Evolutionary conservation across 1,140 invertebrate species (phyloP), one percentile per base, ranked within the genome.

Genomic region (Drosophila sechellia): DNA sequence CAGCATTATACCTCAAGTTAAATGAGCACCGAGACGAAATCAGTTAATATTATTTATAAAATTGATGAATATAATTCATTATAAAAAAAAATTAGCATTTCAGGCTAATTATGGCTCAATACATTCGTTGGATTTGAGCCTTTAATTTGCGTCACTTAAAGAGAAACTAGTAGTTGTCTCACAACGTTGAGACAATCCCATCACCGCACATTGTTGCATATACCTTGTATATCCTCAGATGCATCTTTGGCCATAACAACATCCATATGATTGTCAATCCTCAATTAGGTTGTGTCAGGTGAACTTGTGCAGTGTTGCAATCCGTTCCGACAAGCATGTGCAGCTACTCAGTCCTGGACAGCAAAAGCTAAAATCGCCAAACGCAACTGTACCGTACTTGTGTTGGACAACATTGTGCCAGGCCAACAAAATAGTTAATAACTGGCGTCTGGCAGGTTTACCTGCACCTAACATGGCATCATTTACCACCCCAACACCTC

Each of bases 391-490:
- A 59, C 58, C 15, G 15, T 22, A 27, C 3, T 20, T 20, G 42
- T 20, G 42, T 13, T 43, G 11, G 46, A 39, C 53, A 56, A 64
- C 61, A 59, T 68, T 65, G 64, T 65, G 64, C 11, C 72, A 48
- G 57, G 52, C 48, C 60, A 54, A 46, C 76, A 63, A 48, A 80
- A 76, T 70, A 70, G 71, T 70, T 80, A 80, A 64, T 76, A 77
- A 77, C 65, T 77, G 66, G 57, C 60, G 68, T 52, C 74, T 59
- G 61, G 75, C 68, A 83, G 79, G 79, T 81, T 71, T 49, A 70
- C 65, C 65, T 70, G 52, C 52, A 49, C 43, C 43, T 25, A 70
- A 55, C 50, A 70, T 12, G 27, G 27, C 64, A 43, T 64, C 34
- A 48, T 37, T 20, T 20, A 13, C 5, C 13, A 10, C 5, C 52